Conservation (phyloP, 2,113 vertebrate species). For the Pachypanchax playfairii region DNA sequence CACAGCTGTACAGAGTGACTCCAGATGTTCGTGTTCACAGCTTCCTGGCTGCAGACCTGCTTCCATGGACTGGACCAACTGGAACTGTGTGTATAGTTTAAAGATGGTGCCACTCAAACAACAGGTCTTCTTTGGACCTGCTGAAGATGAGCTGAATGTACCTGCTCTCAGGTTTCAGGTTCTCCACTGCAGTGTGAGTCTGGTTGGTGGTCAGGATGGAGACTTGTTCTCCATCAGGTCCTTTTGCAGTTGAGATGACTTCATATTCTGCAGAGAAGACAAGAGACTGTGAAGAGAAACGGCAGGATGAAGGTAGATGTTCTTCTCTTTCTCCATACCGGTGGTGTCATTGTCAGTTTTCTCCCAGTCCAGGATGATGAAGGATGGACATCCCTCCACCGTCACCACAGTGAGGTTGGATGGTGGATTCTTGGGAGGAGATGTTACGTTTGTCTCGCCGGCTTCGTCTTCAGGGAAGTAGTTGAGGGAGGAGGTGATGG, state of each 20-base stretch:
- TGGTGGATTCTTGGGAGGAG: slow-evolving; percentile 85
- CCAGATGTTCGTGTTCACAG: neutral
- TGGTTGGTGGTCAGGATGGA: slow-evolving; percentile 91
- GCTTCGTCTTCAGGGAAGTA: slow-evolving; percentile 83
- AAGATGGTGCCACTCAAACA: too few relatives aligned
- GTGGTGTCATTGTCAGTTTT: slow-evolving; percentile 90
- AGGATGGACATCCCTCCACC: slow-evolving; percentile 94
- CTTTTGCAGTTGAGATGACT: slow-evolving; percentile 90
- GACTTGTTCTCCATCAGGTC: slow-evolving; percentile 86
- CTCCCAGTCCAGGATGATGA: slow-evolving; percentile 93
- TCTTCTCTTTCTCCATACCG: slow-evolving; percentile 81
- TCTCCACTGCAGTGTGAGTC: slow-evolving; percentile 94
- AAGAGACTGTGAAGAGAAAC: neutral
- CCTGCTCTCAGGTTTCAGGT: slow-evolving; percentile 94
- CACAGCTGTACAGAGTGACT: slow-evolving; percentile 4
- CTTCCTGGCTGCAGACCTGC: too few relatives aligned
- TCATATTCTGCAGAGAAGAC: slow-evolving; percentile 84
- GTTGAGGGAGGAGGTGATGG: slow-evolving; percentile 90
- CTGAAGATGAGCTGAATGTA: slow-evolving; percentile 40
- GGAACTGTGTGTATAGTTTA: too few relatives aligned
- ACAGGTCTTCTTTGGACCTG: too few relatives aligned
- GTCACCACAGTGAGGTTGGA: slow-evolving; percentile 95
- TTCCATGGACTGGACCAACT: too few relatives aligned
- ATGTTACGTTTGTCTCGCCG: slow-evolving; percentile 77
- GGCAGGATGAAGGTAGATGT: too few relatives aligned